Evolutionary conservation across 2,888 invertebrate species (phyloP), one percentile per base, ranked within the genome.

Genomic region (Drosophila ezoana): DNA sequence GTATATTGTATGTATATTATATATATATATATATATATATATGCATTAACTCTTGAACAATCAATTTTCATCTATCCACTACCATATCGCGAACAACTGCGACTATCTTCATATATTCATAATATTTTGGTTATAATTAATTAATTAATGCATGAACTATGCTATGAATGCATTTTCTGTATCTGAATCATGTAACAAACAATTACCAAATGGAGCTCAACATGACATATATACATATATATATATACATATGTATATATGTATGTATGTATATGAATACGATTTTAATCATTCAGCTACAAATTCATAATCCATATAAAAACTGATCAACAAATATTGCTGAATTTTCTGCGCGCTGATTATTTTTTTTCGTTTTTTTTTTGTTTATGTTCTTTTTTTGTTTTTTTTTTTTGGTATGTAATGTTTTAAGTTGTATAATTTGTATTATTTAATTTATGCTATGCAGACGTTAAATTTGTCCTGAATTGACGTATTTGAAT

Each of bases 401-500:
- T n/a, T 10, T 38, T 32, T 14, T 10, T n/a, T 40, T 20, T 53
- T 57, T 52, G 57, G 48, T 47, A 66, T 60, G 28, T 72, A 64
- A 61, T 63, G 58, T 66, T 40, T 63, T 44, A 60, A 44, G 37
- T 60, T 67, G 41, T 60, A 64, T 59, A 70, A 70, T 63, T 71
- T 74, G 51, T 77, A 68, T 81, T 62, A 65, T 80, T 28, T 28
- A 52, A 75, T 74, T 85, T 75, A 81, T 72, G 80, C 80, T 85
- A 79, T 67, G 81, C 70, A 69, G 54, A 61, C 44, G 40, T 20
- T 49, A 37, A 18, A 11, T n/a, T 37, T 44, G 49, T 23, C 13
- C 18, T 49, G 37, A 84, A 82, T 86, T 86, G 86, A 82, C 86
- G 76, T 68, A 35, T 53, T 77, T 65, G 76, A 62, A 66, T 83